phyloP scores from a whole-genome alignment of 2,888 invertebrate genomes.

The Seladonia tumulorum region DNA sequence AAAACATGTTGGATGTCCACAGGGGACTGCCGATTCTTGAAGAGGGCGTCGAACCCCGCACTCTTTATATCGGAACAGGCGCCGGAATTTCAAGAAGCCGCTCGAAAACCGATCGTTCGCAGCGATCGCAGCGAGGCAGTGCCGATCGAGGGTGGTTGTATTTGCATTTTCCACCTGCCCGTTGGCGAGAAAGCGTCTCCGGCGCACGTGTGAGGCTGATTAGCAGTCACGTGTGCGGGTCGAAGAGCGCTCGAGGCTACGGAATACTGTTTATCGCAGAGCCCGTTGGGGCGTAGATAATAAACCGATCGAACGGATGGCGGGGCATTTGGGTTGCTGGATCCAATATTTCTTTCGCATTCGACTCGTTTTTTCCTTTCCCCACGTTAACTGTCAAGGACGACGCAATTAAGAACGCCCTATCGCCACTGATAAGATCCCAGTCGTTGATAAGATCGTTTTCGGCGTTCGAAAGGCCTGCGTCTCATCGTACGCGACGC shows the following conservation, averaged over 20 bases:
- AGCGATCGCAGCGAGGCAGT: background rate
- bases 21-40: background rate
- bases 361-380: constrained; percentile 39
- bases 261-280: constrained; percentile 68
- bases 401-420: constrained; percentile 41
- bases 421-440: background rate
- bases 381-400: constrained; percentile 53
- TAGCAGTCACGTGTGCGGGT: constrained; percentile 65
- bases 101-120: background rate
- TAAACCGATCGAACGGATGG: constrained; percentile 66
- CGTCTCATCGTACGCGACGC: constrained; percentile 1
- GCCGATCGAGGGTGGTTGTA: background rate
- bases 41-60: background rate
- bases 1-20: background rate
- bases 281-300: constrained; percentile 60
- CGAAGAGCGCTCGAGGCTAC: constrained; percentile 33
- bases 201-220: constrained; percentile 54
- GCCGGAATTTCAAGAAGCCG: background rate
- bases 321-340: constrained; percentile 63
- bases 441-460: constrained; percentile 6
- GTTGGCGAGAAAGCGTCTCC: constrained; percentile 4
- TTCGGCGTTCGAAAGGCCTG: constrained; percentile 17
- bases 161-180: constrained; percentile 20
- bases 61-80: background rate
- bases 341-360: background rate